Conservation (phyloP, 2,797 vertebrate genomes). For the Caiman crocodilus region DNA sequence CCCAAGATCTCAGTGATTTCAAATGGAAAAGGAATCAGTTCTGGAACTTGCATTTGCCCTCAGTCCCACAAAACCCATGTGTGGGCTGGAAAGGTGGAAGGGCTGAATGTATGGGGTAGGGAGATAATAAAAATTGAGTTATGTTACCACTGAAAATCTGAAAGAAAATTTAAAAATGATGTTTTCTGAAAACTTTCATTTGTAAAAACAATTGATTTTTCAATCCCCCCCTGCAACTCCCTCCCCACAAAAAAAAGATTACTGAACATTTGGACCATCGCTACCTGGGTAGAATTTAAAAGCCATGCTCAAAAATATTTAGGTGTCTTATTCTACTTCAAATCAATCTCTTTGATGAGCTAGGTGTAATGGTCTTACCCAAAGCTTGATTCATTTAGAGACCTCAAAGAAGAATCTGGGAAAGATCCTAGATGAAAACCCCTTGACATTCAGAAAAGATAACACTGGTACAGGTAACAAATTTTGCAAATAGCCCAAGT, state of each 20-base stretch:
- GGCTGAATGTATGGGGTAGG: background rate
- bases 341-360: background rate
- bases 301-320: too few species aligned
- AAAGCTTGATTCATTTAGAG: background rate
- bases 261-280: too few species aligned
- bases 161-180: too few species aligned
- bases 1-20: fast-evolving
- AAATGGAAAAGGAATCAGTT: fast-evolving
- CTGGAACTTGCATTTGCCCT: background rate
- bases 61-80: background rate
- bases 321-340: too few species aligned
- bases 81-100: background rate
- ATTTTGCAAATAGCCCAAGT: background rate
- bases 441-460: slow-evolving; percentile 24
- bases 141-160: too few species aligned
- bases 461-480: background rate
- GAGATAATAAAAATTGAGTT: background rate
- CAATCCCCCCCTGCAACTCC: too few species aligned
- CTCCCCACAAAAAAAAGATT: too few species aligned
- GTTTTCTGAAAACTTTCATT: too few species aligned
- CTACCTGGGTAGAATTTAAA: too few species aligned
- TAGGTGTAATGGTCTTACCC: background rate
- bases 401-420: background rate
- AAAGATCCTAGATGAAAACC: slow-evolving; percentile 34
- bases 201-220: too few species aligned